Evolutionary conservation across 2,113 vertebrate genomes (phyloP), one percentile per base, ranked within the genome.

Genomic region (Pelmatolapia mariae): DNA sequence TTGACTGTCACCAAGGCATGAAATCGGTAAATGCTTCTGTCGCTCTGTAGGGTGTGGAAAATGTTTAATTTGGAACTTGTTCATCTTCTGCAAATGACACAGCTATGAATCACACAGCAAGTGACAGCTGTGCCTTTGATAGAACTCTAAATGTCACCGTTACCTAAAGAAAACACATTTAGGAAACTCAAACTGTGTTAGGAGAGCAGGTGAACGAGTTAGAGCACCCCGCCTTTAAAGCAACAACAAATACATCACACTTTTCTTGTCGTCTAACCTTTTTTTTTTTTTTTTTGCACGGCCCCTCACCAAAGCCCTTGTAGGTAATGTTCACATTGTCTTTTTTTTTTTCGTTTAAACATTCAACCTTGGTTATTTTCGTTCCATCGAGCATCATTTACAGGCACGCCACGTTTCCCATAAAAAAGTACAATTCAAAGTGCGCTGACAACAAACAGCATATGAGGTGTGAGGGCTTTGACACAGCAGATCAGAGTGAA

Each of bases 401-500:
- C 84, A 57, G 84, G 82, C 81, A n/a, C 4, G 3, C 26, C 66
- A 56, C 47, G 8, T 86, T 88, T 57, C 43, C 80, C 61, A 31
- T 6, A 29, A 78, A 84, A 33, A 86, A 79, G 73, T 22, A 71
- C 79, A 40, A 78, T 76, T 88, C 82, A 92, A 85, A 87, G 79
- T 50, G 83, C 4, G 10, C 40, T 24, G 86, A 92, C 76, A 88
- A 89, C 89, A 92, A 90, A 85, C 85, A 59, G 66, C 87, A 88
- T 73, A 54, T 79, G 73, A 92, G 43, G 57, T 19, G 33, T 40
- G 84, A 76, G 79, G 78, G 88, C 92, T 89, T 87, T 90, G 91
- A 89, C 92, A 87, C 61, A 40, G 10, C 71, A 81, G 91, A 94
- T 94, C 92, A 92, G 88, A 93, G 91, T 61, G 52, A 89, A 45